phyloP scores from a whole-genome alignment of 2,113 vertebrate genomes.

The Stigmatopora argus region DNA sequence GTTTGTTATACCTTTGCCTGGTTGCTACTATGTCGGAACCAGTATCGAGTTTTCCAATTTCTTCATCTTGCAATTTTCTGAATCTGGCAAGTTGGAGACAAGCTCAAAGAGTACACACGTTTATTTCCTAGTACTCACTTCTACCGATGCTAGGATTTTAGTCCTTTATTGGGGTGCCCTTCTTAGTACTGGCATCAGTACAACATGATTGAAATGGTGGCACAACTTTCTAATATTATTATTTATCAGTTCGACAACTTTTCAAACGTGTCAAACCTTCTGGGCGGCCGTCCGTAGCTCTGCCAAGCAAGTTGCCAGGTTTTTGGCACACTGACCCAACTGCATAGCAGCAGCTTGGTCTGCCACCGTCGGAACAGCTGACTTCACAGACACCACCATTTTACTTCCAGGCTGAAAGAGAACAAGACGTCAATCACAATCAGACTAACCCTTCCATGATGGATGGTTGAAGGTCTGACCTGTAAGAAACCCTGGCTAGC shows the following conservation, averaged over 20 bases:
- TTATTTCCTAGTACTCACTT: too few relatives aligned
- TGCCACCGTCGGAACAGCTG: slow-evolving; percentile 89
- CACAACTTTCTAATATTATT: too few relatives aligned
- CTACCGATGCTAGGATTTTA: too few relatives aligned
- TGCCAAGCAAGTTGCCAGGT: slow-evolving; percentile 91
- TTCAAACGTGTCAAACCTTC: slow-evolving; percentile 72
- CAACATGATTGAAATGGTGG: too few relatives aligned
- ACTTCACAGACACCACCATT: slow-evolving; percentile 94
- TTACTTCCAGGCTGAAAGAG: slow-evolving; percentile 86
- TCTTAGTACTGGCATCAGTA: too few relatives aligned
- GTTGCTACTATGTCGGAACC: too few relatives aligned
- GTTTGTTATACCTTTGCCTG: too few relatives aligned
- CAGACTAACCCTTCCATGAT: background rate
- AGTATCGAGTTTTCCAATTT: too few relatives aligned
- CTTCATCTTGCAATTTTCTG: too few relatives aligned
- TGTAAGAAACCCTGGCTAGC: slow-evolving; percentile 97
- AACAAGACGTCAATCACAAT: slow-evolving; percentile 18
- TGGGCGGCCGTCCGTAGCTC: slow-evolving; percentile 90
- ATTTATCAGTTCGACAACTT: slow-evolving; percentile 9
- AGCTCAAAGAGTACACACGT: too few relatives aligned
- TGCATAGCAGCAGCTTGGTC: slow-evolving; percentile 98
- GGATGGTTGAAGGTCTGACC: slow-evolving; percentile 59
- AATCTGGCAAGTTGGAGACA: too few relatives aligned
- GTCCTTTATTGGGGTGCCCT: too few relatives aligned
- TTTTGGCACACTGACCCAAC: slow-evolving; percentile 94